Evolutionary conservation across 2,113 vertebrate genomes (phyloP).

Genomic region (Chiloscyllium plagiosum): DNA sequence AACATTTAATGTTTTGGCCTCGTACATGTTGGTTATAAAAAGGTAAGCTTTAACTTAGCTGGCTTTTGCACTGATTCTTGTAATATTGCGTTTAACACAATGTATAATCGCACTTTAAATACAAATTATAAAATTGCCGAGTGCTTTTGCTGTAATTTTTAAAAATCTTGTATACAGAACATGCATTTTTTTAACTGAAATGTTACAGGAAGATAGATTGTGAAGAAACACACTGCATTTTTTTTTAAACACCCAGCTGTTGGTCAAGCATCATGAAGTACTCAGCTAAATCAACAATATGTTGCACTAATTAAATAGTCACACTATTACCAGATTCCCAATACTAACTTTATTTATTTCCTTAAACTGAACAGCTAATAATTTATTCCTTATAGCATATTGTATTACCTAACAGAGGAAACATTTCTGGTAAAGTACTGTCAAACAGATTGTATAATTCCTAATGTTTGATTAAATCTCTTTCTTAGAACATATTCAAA

Average conservation of each 20-base stretch:
- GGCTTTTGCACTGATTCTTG: constrained; percentile 72
- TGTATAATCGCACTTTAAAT: constrained; percentile 49
- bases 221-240: background rate
- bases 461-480: background rate
- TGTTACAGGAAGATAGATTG: no score
- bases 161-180: constrained; percentile 40
- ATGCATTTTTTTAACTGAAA: background rate
- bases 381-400: background rate
- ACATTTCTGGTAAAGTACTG: background rate
- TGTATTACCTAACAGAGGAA: background rate
- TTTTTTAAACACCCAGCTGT: constrained; percentile 17
- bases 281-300: constrained; percentile 52
- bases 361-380: constrained; percentile 41
- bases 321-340: constrained; percentile 60
- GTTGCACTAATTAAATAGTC: constrained; percentile 56
- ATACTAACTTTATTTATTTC: constrained; percentile 84
- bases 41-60: constrained; percentile 62
- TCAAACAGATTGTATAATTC: background rate
- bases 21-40: constrained; percentile 55
- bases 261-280: constrained; percentile 44
- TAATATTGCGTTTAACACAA: constrained; percentile 57
- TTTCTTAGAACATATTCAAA: background rate
- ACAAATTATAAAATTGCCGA: constrained; percentile 41
- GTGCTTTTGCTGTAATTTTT: constrained; percentile 48
- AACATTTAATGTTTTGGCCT: no score